A percentile compares a stretch with the other conserved stretches of the same genome.
These are phyloP conservation scores for Tachystola acroxantha DNA, from an alignment of 2,888 invertebrate genomes.

Conservation along the genomic window DNA sequence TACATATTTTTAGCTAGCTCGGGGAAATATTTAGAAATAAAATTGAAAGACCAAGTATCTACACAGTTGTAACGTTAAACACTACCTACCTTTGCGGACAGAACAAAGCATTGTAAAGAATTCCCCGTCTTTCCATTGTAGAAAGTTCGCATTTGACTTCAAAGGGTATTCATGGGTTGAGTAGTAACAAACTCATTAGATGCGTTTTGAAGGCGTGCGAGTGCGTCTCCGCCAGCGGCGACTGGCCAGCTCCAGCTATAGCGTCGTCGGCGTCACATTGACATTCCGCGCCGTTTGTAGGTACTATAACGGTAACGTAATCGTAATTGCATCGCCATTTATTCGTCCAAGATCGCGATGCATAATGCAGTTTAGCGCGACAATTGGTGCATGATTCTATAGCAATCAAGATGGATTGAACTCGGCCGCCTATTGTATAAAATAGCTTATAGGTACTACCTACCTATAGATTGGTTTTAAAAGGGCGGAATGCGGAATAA, in stretches of 20 bases:
- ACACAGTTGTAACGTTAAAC: too few relatives aligned
- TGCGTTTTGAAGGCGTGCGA: slow-evolving; percentile 12
- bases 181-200: slow-evolving; percentile 33
- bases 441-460: too few relatives aligned
- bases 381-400: background rate
- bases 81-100: too few relatives aligned
- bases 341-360: too few relatives aligned
- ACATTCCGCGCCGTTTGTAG: slow-evolving; percentile 36
- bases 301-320: slow-evolving; percentile 36
- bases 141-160: slow-evolving; percentile 31
- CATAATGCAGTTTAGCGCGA: slow-evolving; percentile 1
- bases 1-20: too few relatives aligned
- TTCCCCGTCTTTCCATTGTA: slow-evolving; percentile 15
- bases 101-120: slow-evolving; percentile 13
- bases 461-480: too few relatives aligned
- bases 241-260: background rate
- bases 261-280: slow-evolving; percentile 9
- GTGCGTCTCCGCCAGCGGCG: background rate
- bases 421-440: too few relatives aligned
- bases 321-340: background rate
- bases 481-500: too few relatives aligned
- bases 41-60: too few relatives aligned
- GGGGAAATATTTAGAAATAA: too few relatives aligned
- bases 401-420: too few relatives aligned
- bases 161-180: slow-evolving; percentile 20